Percentiles rank a stretch among this genome's conserved stretches.
Evolutionary conservation across 2,113 vertebrate genomes (phyloP).

Genomic region (Ptychochromis oligacanthus): DNA sequence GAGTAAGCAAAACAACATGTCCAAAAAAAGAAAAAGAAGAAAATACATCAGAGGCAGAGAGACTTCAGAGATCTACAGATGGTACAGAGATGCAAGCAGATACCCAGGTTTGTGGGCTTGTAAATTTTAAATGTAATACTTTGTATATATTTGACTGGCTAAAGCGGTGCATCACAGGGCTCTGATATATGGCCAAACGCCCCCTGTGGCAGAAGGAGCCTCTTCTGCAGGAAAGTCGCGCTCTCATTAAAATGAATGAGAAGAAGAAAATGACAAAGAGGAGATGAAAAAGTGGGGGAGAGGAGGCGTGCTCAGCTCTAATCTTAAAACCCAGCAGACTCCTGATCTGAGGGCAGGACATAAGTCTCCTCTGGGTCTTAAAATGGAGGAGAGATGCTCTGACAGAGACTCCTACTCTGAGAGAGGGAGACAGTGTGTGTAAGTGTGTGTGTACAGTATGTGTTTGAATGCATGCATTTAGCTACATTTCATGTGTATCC

Average conservation of each 20-base stretch:
- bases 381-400: conserved; percentile 1
- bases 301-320: conserved; percentile 1
- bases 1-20: neutral
- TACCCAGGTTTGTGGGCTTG: neutral
- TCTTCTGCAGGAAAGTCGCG: neutral
- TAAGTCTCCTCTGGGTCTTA: conserved; percentile 2
- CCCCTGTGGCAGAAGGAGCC: neutral
- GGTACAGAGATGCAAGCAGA: neutral
- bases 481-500: neutral
- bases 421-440: neutral
- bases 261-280: neutral
- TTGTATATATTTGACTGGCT: conserved; percentile 1
- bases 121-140: conserved; percentile 9
- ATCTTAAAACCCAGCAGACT: conserved; percentile 10
- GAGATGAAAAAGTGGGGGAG: neutral
- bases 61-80: too few species aligned
- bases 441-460: neutral
- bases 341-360: conserved; percentile 7
- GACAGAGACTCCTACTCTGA: neutral
- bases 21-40: neutral
- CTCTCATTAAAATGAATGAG: conserved; percentile 14
- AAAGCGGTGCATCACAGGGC: neutral
- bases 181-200: conserved; percentile 6
- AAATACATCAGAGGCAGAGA: neutral
- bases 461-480: neutral